A percentile compares a stretch with the other conserved stretches of the same genome.
Evolutionary conservation across 2,888 invertebrate species (phyloP).

Genomic region (Zygothrica quintamaculata): DNA sequence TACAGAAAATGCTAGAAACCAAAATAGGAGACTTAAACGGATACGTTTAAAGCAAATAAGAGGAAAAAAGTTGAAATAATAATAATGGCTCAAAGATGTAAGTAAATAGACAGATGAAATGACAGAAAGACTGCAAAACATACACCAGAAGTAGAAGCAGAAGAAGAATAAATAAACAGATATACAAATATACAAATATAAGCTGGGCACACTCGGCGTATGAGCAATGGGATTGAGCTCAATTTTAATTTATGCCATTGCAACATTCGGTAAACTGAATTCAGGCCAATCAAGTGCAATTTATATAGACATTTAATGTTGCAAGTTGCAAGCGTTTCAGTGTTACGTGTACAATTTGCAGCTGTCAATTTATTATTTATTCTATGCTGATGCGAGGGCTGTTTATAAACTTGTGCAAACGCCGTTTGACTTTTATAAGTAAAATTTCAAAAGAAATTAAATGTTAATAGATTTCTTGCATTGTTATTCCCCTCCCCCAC

Average conservation of each 20-base stretch:
- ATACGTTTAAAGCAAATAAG: slow-evolving; percentile 69
- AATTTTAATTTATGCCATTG: slow-evolving; percentile 78
- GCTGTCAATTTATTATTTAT: slow-evolving; percentile 73
- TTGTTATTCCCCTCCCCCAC: no score
- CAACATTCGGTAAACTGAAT: slow-evolving; percentile 65
- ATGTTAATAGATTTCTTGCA: no score
- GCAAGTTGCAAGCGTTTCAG: slow-evolving; percentile 69
- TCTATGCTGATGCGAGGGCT: slow-evolving; percentile 44
- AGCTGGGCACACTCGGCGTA: slow-evolving; percentile 47
- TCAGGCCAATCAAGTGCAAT: slow-evolving; percentile 78
- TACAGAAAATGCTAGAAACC: no score
- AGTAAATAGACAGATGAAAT: slow-evolving; percentile 3
- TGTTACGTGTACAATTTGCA: slow-evolving; percentile 59
- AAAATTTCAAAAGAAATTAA: no score
- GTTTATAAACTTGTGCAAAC: slow-evolving; percentile 8
- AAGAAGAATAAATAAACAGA: slow-evolving; percentile 2
- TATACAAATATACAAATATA: slow-evolving; percentile 8
- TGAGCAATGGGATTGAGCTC: slow-evolving; percentile 55
- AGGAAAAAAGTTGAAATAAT: slow-evolving; percentile 57
- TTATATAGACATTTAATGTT: slow-evolving; percentile 76
- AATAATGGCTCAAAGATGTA: slow-evolving; percentile 44
- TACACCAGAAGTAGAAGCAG: no score
- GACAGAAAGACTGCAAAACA: slow-evolving; percentile 6
- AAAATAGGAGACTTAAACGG: slow-evolving; percentile 7
- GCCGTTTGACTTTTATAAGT: no score